A percentile compares a stretch with the other conserved stretches of the same genome.
Conservation (phyloP, 2,888 invertebrate genomes). For the Cantharis rustica region DNA sequence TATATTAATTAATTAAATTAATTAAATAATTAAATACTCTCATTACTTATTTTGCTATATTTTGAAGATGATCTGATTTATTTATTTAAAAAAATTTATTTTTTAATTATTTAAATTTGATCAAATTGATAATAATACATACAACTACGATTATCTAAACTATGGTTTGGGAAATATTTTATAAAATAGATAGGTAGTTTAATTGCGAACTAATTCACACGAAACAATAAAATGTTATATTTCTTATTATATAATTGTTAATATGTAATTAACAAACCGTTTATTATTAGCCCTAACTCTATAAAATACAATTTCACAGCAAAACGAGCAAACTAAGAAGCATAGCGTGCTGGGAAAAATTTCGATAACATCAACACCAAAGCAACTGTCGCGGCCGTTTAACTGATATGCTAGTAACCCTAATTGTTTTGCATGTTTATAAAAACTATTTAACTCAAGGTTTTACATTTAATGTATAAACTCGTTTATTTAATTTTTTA, state of each 20-base stretch:
- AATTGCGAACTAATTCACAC: background rate
- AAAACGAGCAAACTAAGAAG: slow-evolving; percentile 21
- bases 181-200: background rate
- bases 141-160: background rate
- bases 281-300: slow-evolving; percentile 8
- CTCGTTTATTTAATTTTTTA: background rate
- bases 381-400: slow-evolving; percentile 41
- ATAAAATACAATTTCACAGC: slow-evolving; percentile 13
- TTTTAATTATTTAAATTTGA: background rate
- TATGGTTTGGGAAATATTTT: background rate
- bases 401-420: slow-evolving; percentile 33
- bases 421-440: slow-evolving; percentile 40
- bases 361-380: slow-evolving; percentile 36
- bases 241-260: slow-evolving; percentile 7
- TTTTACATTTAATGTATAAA: slow-evolving; percentile 13
- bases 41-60: no score
- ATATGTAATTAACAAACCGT: slow-evolving; percentile 16
- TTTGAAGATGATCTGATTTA: background rate
- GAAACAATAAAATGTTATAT: background rate
- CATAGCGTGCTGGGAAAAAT: slow-evolving; percentile 40
- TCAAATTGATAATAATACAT: background rate
- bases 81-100: background rate
- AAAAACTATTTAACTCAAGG: slow-evolving; percentile 25
- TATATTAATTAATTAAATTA: no score
- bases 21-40: no score